Conservation (phyloP, 37 sponge, comb jelly and placozoan genomes). For the Cladorhizidae sp. region DNA sequence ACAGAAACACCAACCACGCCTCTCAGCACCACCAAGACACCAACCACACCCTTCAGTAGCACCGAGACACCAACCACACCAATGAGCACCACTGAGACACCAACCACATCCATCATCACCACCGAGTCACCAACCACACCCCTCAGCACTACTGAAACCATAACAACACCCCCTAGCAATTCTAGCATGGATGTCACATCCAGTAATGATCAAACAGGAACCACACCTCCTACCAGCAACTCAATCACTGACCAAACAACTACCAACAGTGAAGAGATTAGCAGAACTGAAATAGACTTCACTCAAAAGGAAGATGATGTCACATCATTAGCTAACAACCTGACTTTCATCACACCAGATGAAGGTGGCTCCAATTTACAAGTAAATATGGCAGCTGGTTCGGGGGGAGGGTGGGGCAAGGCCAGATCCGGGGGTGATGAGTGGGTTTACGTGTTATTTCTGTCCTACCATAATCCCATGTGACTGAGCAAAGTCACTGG, state of each 20-base stretch:
- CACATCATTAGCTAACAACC: no score
- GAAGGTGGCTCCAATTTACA: no score
- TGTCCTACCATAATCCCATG: no score
- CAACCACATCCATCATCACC: neutral
- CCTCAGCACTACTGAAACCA: neutral
- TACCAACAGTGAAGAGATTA: neutral
- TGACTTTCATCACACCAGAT: no score
- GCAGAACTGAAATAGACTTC: no score
- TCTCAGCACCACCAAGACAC: neutral
- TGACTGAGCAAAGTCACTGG: no score
- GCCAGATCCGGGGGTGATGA: no score
- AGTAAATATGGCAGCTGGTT: no score
- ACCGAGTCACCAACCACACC: neutral
- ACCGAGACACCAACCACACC: neutral
- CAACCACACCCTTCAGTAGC: neutral
- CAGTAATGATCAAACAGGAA: neutral
- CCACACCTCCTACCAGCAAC: neutral
- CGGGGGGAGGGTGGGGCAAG: no score
- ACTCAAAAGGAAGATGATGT: no score
- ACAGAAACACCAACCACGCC: no score
- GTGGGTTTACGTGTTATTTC: no score
- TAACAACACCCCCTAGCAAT: neutral
- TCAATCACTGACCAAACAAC: neutral
- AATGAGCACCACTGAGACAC: neutral
- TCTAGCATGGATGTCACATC: neutral